Evolutionary conservation across 2,113 vertebrate species (phyloP), one percentile per base, ranked within the genome.

Genomic region (Aegotheles bennettii): DNA sequence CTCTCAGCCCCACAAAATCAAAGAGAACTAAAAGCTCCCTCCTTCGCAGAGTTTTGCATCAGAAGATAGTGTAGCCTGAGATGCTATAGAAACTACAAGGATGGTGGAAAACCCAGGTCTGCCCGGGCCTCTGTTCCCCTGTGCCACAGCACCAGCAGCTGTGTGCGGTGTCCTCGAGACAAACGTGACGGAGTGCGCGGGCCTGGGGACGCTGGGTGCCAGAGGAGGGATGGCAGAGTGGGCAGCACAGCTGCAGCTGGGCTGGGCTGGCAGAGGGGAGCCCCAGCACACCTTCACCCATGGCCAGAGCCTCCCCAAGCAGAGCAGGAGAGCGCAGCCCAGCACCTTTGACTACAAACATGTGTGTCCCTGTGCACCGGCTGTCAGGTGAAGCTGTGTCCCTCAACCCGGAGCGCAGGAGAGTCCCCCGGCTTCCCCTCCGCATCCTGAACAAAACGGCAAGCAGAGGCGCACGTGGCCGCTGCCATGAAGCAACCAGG

Each of bases 271-370:
- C 1, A 0, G 23, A 50, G 47, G 25, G 29, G 36, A 40, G 38
- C 20, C 16, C 47, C 17, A 17, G 23, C 2, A 0, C 1, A 1
- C 35, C n/a, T 50, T 38, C 65, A 20, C 25, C 54, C 54, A 40
- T 0, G 3, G 59, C 13, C 29, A 24, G 20, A 73, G 53, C 24
- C 20, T 33, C 8, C 17, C n/a, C 0, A 59, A 50, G 45, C 6
- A 40, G 36, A 57, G 54, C 57, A 16, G 31, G 38, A 60, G 8
- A 79, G 38, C 36, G 47, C 9, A 16, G 29, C 13, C 45, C 17
- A 31, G 31, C 0, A 0, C 0, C 0, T 18, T 43, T 35, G 2
- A 9, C 24, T 24, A n/a, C 67, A 64, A 51, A 54, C 16, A 0
- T 5, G 6, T 29, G 19, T 0, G 20, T 18, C 29, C 33, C 70